These are phyloP conservation scores for Neocloeon triangulifer DNA, from an alignment of 1,140 invertebrate genomes.

Conservation along the genomic window DNA sequence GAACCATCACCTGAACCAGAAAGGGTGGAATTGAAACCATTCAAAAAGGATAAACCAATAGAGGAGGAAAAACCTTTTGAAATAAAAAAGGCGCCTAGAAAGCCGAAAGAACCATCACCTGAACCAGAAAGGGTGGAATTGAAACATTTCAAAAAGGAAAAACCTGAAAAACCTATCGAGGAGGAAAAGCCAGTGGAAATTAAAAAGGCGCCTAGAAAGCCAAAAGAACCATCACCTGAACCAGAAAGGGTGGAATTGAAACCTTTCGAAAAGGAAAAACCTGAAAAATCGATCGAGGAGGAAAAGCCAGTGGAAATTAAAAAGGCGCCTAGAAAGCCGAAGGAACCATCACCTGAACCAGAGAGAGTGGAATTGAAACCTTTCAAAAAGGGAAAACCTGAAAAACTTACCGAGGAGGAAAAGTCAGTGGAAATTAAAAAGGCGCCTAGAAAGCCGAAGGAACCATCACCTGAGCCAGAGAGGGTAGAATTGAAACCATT, in stretches of 20 bases:
- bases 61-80: no score
- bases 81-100: constrained; percentile 4
- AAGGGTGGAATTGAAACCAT: constrained; percentile 7
- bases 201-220: no score
- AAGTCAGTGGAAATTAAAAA: constrained; percentile 6
- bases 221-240: constrained; percentile 8
- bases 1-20: constrained; percentile 15
- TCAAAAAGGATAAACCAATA: constrained; percentile 7
- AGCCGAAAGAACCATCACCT: constrained; percentile 10
- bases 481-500: constrained; percentile 8
- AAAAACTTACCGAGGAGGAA: constrained; percentile 5
- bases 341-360: constrained; percentile 13
- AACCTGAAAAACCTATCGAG: constrained; percentile 11
- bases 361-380: constrained; percentile 10
- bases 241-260: constrained; percentile 12
- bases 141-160: constrained; percentile 16
- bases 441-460: constrained; percentile 8
- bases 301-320: no score
- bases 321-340: constrained; percentile 5
- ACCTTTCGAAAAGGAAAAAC: constrained; percentile 15
- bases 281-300: constrained; percentile 11
- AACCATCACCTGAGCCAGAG: constrained; percentile 7
- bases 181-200: no score
- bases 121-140: constrained; percentile 19
- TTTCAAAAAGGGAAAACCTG: constrained; percentile 6